Percentiles rank a stretch among this genome's conserved stretches.
phyloP scores from a whole-genome alignment of 2,113 vertebrate species.

The Chloebia gouldiae region DNA sequence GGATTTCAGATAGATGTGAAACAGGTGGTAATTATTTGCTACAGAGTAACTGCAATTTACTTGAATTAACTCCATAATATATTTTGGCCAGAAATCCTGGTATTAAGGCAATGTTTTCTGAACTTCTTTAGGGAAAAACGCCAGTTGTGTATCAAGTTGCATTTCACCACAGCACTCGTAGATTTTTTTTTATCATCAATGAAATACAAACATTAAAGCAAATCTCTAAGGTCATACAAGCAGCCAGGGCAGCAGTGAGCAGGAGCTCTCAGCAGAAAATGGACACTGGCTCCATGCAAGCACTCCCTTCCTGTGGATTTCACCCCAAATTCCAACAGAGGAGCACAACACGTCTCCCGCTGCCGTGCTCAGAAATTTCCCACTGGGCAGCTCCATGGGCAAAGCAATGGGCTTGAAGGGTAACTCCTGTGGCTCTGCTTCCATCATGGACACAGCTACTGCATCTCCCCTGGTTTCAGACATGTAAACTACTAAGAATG shows the following conservation, averaged over 20 bases:
- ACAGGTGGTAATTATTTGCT: constrained; percentile 49
- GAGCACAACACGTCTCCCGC: accelerated
- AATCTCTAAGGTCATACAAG: neutral
- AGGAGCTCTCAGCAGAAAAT: neutral
- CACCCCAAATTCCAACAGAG: accelerated
- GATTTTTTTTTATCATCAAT: neutral
- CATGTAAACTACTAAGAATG: neutral
- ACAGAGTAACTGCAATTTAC: constrained; percentile 36
- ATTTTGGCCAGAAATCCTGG: constrained; percentile 32
- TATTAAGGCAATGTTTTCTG: neutral
- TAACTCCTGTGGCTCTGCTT: neutral
- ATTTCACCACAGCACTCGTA: neutral
- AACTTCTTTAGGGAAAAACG: neutral
- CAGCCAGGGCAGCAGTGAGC: neutral
- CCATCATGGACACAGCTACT: accelerated
- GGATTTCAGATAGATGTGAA: constrained; percentile 42
- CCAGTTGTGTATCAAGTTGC: neutral
- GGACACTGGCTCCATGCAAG: neutral
- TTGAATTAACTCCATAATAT: constrained; percentile 39
- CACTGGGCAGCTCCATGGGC: accelerated
- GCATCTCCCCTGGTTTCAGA: neutral
- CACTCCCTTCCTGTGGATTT: neutral
- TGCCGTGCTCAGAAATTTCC: neutral
- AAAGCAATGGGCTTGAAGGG: neutral
- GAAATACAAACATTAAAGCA: neutral